Base-by-base conservation (phyloP, 2,888 invertebrate genomes). In the Peribatodes rhomboidaria region DNA sequence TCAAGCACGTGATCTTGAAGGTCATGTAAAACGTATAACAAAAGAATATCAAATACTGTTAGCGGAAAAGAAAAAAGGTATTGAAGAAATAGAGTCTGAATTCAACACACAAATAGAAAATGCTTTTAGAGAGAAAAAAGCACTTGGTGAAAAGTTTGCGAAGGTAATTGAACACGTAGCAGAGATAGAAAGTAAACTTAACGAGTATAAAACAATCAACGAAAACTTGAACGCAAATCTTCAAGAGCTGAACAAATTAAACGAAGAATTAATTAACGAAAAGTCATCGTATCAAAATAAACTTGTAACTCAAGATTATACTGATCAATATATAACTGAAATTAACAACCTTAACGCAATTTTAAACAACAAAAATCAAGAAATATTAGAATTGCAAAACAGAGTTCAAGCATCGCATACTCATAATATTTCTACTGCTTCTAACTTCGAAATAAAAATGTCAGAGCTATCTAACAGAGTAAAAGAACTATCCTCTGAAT, bases 271-370 rank as follows among this genome's bases (percentile, higher is more conserved):
- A 37, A 60, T 77, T 9, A 61, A 8, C 42, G 83, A 85, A 52
- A 88, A 83, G 69, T 73, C 76, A 41, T 70, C 75, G 18, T 70
- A 71, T 18, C 76, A 71, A 68, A 77, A 84, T 47, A 74, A 79
- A 44, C 61, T 46, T 44, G 57, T 69, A 52, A 18, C 76, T 1
- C 84, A 94, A 10, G 92, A 93, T 79, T 93, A 92, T 73, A 92
- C 93, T 8, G 92, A 92, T 62, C 92, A 92, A 69, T 93, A 92
- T 69, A 84, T 93, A 69, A 92, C 82, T 72, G 95, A 95, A 85
- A 95, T 95, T 73, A 94, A 94, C 73, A 93, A 92, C 41, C 81
- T 95, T 0, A 93, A 94, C 58, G 89, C 94, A 57, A 71, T 94
- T 37, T 76, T 95, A 1, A 88, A 88, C 37, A 89, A 84, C 61